Evolutionary conservation across 2,888 invertebrate species (phyloP).

Genomic region (Phengaris arion): DNA sequence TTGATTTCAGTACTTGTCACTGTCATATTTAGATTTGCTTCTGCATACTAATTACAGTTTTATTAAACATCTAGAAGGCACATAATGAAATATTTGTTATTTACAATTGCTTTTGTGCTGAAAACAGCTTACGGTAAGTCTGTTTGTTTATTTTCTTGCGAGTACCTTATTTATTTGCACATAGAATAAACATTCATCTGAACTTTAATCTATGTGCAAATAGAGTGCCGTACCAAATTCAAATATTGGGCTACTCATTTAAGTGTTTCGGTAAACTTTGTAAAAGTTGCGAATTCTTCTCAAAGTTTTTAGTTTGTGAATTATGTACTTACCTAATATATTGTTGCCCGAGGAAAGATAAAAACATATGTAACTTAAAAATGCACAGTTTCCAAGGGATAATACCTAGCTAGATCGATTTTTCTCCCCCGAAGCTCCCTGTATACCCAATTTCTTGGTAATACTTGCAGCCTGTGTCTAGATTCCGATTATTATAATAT

Average conservation of each 20-base stretch:
- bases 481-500: too few relatives aligned
- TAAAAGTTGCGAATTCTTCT: not conserved
- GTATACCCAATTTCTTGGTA: too few relatives aligned
- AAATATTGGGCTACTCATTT: not conserved
- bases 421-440: too few relatives aligned
- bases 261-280: not conserved
- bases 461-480: too few relatives aligned
- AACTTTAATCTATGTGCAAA: not conserved
- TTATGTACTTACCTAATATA: not conserved
- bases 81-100: slow-evolving; percentile 19
- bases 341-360: too few relatives aligned
- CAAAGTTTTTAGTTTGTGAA: not conserved
- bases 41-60: not conserved
- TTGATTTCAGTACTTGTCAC: not conserved
- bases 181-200: not conserved
- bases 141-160: not conserved
- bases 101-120: slow-evolving; percentile 7
- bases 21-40: not conserved
- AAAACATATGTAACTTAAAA: too few relatives aligned
- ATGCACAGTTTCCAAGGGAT: too few relatives aligned
- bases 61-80: not conserved
- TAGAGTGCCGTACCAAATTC: not conserved
- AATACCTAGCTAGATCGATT: too few relatives aligned
- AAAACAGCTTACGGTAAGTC: not conserved
- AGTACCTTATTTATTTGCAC: too few relatives aligned